A percentile compares a stretch with the other conserved stretches of the same genome.
Evolutionary conservation across 2,888 invertebrate species (phyloP).

Genomic region (Xestia c-nigrum): DNA sequence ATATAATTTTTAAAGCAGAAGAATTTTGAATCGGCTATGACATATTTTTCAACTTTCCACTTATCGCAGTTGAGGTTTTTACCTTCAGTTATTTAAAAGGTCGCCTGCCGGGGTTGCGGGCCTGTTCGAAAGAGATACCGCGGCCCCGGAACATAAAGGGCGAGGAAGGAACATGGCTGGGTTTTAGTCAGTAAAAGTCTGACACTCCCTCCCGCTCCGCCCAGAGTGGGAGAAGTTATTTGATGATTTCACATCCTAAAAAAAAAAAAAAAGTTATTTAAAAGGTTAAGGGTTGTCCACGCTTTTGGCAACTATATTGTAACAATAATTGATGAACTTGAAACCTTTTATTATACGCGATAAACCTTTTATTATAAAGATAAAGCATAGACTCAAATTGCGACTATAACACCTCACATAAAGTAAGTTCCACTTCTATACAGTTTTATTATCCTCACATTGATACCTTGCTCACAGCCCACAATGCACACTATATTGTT

Average conservation of each 20-base stretch:
- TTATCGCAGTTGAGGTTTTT: background rate
- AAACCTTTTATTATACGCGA: background rate
- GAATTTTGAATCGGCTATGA: no score
- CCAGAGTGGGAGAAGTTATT: no score
- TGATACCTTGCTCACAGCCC: conserved; percentile 36
- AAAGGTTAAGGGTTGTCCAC: background rate
- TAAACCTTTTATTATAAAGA: background rate
- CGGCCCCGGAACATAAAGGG: no score
- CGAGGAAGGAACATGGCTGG: no score
- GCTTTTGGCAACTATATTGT: background rate
- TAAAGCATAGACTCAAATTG: background rate
- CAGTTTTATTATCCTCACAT: conserved; percentile 25
- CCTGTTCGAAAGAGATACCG: no score
- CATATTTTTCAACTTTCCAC: background rate
- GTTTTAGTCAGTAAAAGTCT: no score
- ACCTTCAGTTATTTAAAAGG: no score
- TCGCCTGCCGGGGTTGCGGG: no score
- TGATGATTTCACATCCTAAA: no score
- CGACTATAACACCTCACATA: background rate
- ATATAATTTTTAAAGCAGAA: no score
- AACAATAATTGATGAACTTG: background rate
- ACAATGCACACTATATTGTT: conserved; percentile 53
- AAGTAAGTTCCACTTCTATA: conserved; percentile 23
- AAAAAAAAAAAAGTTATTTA: no score
- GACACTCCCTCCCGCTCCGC: no score